These are phyloP conservation scores for Enteromius viviparus DNA, from an alignment of 2,797 vertebrate species.

Conservation along the genomic window DNA sequence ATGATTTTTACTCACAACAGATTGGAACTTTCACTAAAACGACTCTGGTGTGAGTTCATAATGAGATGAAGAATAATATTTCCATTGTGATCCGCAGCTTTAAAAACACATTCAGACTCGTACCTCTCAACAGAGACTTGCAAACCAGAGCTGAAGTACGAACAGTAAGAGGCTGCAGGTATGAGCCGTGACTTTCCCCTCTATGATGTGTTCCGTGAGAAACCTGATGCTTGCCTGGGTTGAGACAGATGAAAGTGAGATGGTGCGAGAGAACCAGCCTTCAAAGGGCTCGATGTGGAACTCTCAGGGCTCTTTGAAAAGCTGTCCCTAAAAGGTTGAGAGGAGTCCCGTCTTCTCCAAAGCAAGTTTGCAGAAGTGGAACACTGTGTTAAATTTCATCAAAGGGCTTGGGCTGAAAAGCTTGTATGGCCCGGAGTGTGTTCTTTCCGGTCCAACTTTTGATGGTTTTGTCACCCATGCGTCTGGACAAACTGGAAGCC, in stretches of 20 bases:
- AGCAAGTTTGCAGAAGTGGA: slow-evolving; percentile 48
- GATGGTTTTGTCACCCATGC: slow-evolving; percentile 51
- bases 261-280: slow-evolving; percentile 25
- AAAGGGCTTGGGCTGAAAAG: slow-evolving; percentile 50
- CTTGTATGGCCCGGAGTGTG: slow-evolving; percentile 44
- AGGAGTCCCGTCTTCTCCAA: slow-evolving; percentile 37
- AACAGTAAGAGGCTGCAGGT: slow-evolving; percentile 19
- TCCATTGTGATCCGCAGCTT: slow-evolving; percentile 7
- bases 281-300: slow-evolving; percentile 51
- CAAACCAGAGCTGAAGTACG: slow-evolving; percentile 27
- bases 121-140: slow-evolving; percentile 19
- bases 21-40: not conserved
- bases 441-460: slow-evolving; percentile 54
- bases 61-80: slow-evolving; percentile 2
- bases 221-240: slow-evolving; percentile 29
- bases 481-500: slow-evolving; percentile 23
- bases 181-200: slow-evolving; percentile 30
- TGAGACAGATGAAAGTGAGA: slow-evolving; percentile 55
- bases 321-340: slow-evolving; percentile 37
- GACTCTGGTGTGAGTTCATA: slow-evolving; percentile 2
- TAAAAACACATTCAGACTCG: not conserved
- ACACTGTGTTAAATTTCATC: slow-evolving; percentile 55
- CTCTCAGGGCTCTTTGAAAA: slow-evolving; percentile 45
- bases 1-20: not conserved
- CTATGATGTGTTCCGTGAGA: slow-evolving; percentile 49